These are phyloP conservation scores for Euura lappo DNA, from an alignment of 1,140 invertebrate species.

Conservation along the genomic window DNA sequence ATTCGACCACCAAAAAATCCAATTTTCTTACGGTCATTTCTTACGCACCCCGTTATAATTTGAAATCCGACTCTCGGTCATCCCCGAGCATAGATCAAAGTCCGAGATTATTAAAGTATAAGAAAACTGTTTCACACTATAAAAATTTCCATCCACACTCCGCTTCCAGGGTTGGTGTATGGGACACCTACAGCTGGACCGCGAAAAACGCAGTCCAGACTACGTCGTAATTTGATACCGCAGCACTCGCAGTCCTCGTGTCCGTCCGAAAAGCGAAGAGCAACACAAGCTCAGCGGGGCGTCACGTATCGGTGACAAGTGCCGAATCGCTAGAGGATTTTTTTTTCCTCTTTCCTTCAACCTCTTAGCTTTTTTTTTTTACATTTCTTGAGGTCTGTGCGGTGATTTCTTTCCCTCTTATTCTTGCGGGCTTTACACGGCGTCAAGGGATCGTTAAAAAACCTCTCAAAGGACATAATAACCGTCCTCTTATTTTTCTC, in stretches of 20 bases:
- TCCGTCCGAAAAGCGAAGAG: not conserved
- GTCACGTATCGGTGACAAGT: slow-evolving; percentile 10
- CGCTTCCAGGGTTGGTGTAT: too few relatives aligned
- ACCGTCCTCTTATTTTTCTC: not conserved
- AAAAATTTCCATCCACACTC: slow-evolving; percentile 29
- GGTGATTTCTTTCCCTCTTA: too few relatives aligned
- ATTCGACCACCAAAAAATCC: too few relatives aligned
- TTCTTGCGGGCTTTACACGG: too few relatives aligned
- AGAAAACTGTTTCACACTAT: too few relatives aligned
- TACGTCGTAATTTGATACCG: slow-evolving; percentile 44
- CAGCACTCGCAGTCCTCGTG: not conserved
- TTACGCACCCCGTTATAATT: slow-evolving; percentile 11
- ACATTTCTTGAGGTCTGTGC: not conserved
- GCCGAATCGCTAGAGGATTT: not conserved
- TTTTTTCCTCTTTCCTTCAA: slow-evolving; percentile 10
- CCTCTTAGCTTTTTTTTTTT: too few relatives aligned
- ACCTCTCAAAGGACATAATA: not conserved
- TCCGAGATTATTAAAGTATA: too few relatives aligned
- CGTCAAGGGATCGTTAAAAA: too few relatives aligned
- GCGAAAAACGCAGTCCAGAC: slow-evolving; percentile 48
- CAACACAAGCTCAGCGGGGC: slow-evolving; percentile 23
- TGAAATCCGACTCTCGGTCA: too few relatives aligned
- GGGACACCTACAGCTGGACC: slow-evolving; percentile 17
- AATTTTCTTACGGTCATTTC: slow-evolving; percentile 13
- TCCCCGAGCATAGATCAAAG: too few relatives aligned